A percentile compares a stretch with the other conserved stretches of the same genome.
These are phyloP conservation scores for Fringilla coelebs DNA, from an alignment of 2,797 vertebrate species.

Conservation along the genomic window DNA sequence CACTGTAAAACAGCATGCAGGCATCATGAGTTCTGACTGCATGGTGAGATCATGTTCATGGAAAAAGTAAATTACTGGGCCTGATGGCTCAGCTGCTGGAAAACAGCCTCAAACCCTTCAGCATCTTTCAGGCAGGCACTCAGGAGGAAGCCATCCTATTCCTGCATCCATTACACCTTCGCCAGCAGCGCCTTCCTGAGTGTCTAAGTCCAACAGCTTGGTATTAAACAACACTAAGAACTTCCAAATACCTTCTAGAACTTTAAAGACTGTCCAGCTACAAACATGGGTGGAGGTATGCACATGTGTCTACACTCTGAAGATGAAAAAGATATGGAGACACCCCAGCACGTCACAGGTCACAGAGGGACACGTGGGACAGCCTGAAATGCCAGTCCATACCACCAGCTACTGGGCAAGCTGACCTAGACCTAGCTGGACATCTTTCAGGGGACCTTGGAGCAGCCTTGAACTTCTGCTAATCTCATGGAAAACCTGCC, in stretches of 20 bases:
- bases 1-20: background rate
- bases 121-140: background rate
- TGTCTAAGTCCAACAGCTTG: background rate
- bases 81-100: background rate
- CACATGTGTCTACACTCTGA: rapidly evolving
- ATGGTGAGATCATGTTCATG: background rate
- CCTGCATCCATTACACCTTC: background rate
- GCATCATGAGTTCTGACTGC: background rate
- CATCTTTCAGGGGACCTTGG: background rate
- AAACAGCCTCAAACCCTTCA: background rate
- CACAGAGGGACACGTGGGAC: background rate
- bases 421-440: background rate
- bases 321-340: background rate
- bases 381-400: background rate
- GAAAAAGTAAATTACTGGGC: background rate
- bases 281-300: rapidly evolving
- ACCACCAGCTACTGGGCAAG: background rate
- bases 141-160: background rate
- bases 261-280: background rate
- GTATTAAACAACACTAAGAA: background rate
- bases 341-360: rapidly evolving
- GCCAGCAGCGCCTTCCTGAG: background rate
- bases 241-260: background rate
- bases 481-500: background rate
- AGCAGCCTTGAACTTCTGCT: background rate